Evolutionary conservation across 2,797 vertebrate genomes (phyloP), one percentile per base, ranked within the genome.

Genomic region (Fundulus diaphanus): DNA sequence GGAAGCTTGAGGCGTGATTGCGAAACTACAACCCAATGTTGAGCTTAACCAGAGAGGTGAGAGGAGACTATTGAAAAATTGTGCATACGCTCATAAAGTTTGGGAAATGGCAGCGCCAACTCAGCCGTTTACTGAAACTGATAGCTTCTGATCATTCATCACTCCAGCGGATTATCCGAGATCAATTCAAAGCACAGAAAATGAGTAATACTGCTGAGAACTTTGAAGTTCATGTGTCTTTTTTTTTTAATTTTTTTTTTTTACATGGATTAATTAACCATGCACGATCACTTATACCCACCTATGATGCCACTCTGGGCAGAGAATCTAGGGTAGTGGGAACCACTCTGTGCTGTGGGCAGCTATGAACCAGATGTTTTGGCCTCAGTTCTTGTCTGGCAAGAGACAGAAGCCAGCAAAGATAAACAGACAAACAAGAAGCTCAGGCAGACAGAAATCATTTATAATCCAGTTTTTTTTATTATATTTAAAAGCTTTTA

Each of bases 21-120:
- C n/a, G 83, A 92, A 92, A 93, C 91, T 90, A 88, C 77, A 90
- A 87, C 72, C 61, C 46, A 13, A 4, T 16, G 85, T 82, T 76
- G 78, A 68, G 77, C 72, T 70, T 70, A 80, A 81, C 75, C 61
- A 83, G 80, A 88, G 79, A 84, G 81, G 68, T 71, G 83, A 75
- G 70, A 86, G 54, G 40, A 33, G 68, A 18, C 78, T 85, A 76
- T 71, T 84, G 78, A 88, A 90, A 90, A 84, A 63, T 5, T 51
- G 42, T 69, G 40, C 13, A 68, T 31, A 54, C 15, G 31, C 81
- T 78, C 35, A 51, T 70, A 52, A 74, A 81, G 79, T 87, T 84
- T 91, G 84, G 82, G 86, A 87, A 88, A 84, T 57, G 22, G 31
- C 61, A 29, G 56, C 68, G 73, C 59, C 70, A 78, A 77, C 80